phyloP scores from a whole-genome alignment of 2,888 invertebrate species.

The Ichneumon xanthorius region DNA sequence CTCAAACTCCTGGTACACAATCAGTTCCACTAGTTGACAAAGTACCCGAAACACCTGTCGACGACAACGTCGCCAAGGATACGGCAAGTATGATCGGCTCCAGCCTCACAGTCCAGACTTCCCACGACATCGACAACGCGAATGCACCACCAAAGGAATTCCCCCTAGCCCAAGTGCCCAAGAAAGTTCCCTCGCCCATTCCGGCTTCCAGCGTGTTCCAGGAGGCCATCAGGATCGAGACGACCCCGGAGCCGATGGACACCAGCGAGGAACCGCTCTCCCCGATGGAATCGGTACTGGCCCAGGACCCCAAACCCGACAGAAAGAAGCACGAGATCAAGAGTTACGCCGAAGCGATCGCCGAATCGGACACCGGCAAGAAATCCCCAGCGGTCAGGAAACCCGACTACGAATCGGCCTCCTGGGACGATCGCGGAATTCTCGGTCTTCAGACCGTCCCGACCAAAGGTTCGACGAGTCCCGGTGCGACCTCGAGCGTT shows the following conservation, averaged over 20 bases:
- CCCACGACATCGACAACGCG: conserved; percentile 53
- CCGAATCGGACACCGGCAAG: conserved; percentile 60
- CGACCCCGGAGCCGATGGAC: conserved; percentile 77
- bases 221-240: conserved; percentile 70
- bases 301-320: conserved; percentile 50
- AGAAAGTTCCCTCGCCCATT: conserved; percentile 9
- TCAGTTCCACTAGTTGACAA: background rate
- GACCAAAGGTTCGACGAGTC: conserved; percentile 70
- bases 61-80: too few relatives aligned
- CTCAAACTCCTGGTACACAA: conserved; percentile 6
- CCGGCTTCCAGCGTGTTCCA: conserved; percentile 66
- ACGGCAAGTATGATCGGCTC: too few relatives aligned
- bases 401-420: conserved; percentile 37
- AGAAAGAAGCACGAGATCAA: conserved; percentile 69
- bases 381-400: background rate
- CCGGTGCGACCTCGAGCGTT: conserved; percentile 62
- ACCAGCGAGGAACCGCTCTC: conserved; percentile 77
- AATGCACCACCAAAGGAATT: conserved; percentile 24
- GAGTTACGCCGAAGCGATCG: conserved; percentile 75
- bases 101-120: too few relatives aligned
- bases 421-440: conserved; percentile 51
- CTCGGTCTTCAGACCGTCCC: conserved; percentile 43
- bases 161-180: background rate
- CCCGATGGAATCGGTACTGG: conserved; percentile 73
- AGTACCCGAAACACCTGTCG: conserved; percentile 3